These are phyloP conservation scores for Pachyramphus minor DNA, from an alignment of 2,113 vertebrate species.

Conservation along the genomic window DNA sequence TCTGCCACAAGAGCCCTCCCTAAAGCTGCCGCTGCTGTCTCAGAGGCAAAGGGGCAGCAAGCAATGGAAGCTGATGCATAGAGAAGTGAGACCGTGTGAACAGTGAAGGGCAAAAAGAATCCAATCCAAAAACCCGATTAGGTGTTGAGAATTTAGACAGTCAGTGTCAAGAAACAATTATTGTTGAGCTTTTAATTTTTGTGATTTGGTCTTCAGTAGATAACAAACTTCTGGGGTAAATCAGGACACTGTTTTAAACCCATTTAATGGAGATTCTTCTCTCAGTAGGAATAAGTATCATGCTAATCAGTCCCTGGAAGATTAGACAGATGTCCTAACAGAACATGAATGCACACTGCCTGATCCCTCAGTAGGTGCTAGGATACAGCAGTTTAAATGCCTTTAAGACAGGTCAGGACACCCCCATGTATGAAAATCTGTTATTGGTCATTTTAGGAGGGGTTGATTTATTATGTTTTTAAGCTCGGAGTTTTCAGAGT, in stretches of 20 bases:
- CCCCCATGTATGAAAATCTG: neutral
- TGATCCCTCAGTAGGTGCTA: neutral
- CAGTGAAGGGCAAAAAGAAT: neutral
- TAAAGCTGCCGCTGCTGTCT: neutral
- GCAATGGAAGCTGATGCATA: neutral
- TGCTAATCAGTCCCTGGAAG: conserved; percentile 11
- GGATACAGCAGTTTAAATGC: neutral
- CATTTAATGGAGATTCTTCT: conserved; percentile 2
- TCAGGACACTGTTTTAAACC: conserved; percentile 7
- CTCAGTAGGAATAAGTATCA: neutral
- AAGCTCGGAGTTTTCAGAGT: neutral
- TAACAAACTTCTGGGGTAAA: neutral
- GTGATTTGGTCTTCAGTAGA: neutral
- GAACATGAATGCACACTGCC: neutral
- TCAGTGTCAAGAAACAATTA: neutral
- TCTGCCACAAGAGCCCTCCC: neutral
- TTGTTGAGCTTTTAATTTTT: neutral
- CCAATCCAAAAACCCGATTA: neutral
- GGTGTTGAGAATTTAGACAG: neutral
- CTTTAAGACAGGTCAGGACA: neutral
- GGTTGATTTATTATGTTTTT: neutral
- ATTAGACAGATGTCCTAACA: conserved; percentile 3
- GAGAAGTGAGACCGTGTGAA: neutral
- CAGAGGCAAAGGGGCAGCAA: neutral
- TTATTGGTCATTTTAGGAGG: neutral